These are phyloP conservation scores for Phalera bucephala DNA, from an alignment of 2,888 invertebrate species.

Conservation along the genomic window DNA sequence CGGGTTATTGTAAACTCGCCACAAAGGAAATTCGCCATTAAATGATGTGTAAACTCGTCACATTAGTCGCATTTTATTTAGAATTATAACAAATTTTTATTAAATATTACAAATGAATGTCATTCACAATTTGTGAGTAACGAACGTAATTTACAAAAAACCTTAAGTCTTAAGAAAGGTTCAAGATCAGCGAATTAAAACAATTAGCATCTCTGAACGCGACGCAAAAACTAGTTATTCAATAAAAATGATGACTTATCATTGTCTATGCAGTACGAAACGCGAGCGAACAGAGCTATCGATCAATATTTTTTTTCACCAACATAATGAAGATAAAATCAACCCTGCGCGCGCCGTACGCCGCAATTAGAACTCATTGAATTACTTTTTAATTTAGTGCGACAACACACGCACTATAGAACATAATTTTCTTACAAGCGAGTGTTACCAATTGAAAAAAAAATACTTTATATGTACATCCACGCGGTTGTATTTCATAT, in stretches of 20 bases:
- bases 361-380: constrained; percentile 46
- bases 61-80: too few relatives aligned
- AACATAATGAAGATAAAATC: constrained; percentile 45
- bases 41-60: too few relatives aligned
- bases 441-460: constrained; percentile 19
- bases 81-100: too few relatives aligned
- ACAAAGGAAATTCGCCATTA: too few relatives aligned
- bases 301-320: constrained; percentile 40
- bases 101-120: not conserved
- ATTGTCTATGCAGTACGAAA: constrained; percentile 37
- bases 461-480: constrained; percentile 16
- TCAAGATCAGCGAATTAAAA: too few relatives aligned
- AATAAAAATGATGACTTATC: too few relatives aligned
- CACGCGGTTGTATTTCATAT: constrained; percentile 17
- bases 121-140: too few relatives aligned
- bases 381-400: constrained; percentile 55
- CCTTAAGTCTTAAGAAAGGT: too few relatives aligned
- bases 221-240: too few relatives aligned
- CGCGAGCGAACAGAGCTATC: constrained; percentile 36
- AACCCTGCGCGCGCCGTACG: constrained; percentile 34
- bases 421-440: constrained; percentile 41
- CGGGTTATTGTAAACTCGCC: too few relatives aligned
- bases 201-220: too few relatives aligned
- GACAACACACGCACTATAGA: constrained; percentile 43
- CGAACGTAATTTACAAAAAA: too few relatives aligned